A percentile compares a stretch with the other conserved stretches of the same genome.
Evolutionary conservation across 1,140 invertebrate genomes (phyloP).

Genomic region (Augochlora pura): DNA sequence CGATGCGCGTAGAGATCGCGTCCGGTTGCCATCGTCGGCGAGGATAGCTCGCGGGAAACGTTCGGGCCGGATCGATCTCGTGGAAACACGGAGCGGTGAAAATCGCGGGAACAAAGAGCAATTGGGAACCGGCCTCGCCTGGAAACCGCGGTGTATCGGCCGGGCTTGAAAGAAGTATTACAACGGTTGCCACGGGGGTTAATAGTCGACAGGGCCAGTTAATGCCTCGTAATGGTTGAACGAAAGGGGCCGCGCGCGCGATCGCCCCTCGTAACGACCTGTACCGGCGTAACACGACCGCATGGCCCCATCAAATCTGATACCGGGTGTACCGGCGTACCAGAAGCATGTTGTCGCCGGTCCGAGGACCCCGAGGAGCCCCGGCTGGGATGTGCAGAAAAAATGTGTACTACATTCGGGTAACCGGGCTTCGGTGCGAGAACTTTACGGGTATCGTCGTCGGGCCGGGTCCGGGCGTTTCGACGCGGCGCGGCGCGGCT

Average conservation of each 20-base stretch:
- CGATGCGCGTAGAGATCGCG: no score
- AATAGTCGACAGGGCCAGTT: constrained; percentile 67
- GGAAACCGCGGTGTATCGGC: constrained; percentile 49
- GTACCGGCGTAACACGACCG: constrained; percentile 61
- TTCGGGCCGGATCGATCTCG: no score
- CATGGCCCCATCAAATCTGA: constrained; percentile 69
- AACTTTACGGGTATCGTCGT: constrained; percentile 8
- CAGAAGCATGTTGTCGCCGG: constrained; percentile 34
- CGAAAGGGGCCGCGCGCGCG: constrained; percentile 45
- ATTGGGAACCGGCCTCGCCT: constrained; percentile 53
- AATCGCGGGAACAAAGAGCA: constrained; percentile 53
- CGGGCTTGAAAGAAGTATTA: constrained; percentile 59
- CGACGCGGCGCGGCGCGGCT: no score
- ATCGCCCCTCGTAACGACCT: constrained; percentile 64
- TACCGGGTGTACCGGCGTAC: constrained; percentile 51
- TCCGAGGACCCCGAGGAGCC: not conserved
- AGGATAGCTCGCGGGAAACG: no score
- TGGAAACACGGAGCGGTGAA: not conserved
- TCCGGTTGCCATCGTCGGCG: no score
- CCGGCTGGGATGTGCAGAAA: constrained; percentile 27
- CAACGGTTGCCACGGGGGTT: constrained; percentile 52
- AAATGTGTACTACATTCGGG: constrained; percentile 40
- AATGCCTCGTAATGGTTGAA: constrained; percentile 69
- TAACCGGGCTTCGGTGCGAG: constrained; percentile 8
- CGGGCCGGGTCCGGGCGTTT: not conserved